A percentile compares a stretch with the other conserved stretches of the same genome.
Conservation (phyloP, 1,140 invertebrate genomes). For the Rhopalosiphum maidis region DNA sequence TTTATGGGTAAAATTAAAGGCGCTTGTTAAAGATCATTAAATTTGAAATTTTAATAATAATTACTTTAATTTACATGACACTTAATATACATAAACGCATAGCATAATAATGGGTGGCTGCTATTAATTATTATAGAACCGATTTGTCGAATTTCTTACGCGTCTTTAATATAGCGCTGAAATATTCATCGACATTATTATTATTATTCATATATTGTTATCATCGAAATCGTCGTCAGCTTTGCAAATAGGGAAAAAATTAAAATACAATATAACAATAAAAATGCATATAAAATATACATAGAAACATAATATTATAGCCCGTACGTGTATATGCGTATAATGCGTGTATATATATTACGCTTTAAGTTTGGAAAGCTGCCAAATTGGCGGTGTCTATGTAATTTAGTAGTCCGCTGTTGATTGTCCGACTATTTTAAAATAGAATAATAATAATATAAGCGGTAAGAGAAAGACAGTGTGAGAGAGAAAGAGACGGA, state of each 20-base stretch:
- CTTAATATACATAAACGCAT: not conserved
- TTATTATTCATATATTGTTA: not conserved
- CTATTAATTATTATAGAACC: not conserved
- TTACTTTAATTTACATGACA: not conserved
- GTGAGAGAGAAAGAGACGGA: not conserved
- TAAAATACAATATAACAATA: not conserved
- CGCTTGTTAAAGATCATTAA: not conserved
- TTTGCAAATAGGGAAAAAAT: not conserved
- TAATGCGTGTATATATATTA: slow-evolving; percentile 7
- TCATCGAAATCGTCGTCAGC: not conserved
- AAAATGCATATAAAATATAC: not conserved
- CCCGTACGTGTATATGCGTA: not conserved
- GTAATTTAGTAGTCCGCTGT: slow-evolving; percentile 43
- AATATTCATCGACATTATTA: not conserved
- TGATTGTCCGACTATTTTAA: slow-evolving; percentile 50
- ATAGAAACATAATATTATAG: not conserved
- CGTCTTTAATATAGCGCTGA: not conserved
- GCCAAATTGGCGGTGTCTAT: slow-evolving; percentile 47
- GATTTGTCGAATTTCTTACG: not conserved
- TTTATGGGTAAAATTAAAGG: not conserved
- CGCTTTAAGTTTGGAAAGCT: slow-evolving; percentile 37
- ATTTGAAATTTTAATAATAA: not conserved
- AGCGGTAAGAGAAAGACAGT: not conserved
- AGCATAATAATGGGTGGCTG: not conserved
- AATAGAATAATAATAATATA: slow-evolving; percentile 43